These are phyloP conservation scores for Argyrosomus regius DNA, from an alignment of 2,797 vertebrate genomes.

Conservation along the genomic window DNA sequence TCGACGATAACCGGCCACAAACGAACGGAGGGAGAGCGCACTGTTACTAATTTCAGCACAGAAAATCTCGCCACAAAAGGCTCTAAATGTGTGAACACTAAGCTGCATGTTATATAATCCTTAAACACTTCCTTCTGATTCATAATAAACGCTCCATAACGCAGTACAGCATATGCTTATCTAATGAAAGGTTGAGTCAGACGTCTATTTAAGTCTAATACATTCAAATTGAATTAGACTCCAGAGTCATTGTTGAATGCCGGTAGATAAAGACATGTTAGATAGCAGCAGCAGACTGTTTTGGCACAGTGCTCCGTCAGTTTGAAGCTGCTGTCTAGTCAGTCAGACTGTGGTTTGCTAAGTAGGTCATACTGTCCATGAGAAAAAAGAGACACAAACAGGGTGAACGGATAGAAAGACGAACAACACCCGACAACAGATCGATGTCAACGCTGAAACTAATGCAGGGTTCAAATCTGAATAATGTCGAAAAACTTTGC, in stretches of 20 bases:
- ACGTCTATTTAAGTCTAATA: slow-evolving; percentile 19
- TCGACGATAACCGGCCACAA: not conserved
- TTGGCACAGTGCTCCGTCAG: slow-evolving; percentile 18
- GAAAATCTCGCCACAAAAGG: not conserved
- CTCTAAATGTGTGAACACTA: not conserved
- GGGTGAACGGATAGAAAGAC: not conserved
- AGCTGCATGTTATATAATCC: slow-evolving; percentile 7
- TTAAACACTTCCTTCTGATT: slow-evolving; percentile 3
- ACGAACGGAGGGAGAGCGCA: not conserved
- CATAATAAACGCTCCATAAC: not conserved
- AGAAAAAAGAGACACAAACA: slow-evolving; percentile 11
- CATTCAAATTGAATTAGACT: slow-evolving; percentile 15
- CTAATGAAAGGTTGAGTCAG: not conserved
- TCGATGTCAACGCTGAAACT: not conserved
- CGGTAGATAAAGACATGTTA: slow-evolving; percentile 17
- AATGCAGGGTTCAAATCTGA: not conserved
- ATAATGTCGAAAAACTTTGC: not conserved
- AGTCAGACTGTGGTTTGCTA: slow-evolving; percentile 32
- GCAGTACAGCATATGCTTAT: not conserved
- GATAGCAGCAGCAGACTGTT: slow-evolving; percentile 3
- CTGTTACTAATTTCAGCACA: not conserved
- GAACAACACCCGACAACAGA: too few relatives aligned
- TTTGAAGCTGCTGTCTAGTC: slow-evolving; percentile 32
- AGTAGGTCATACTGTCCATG: slow-evolving; percentile 51
- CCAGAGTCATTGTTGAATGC: slow-evolving; percentile 2